Percentiles rank a stretch among this genome's conserved stretches.
phyloP scores from a whole-genome alignment of 2,888 invertebrate species.

The Heliconius hortense region DNA sequence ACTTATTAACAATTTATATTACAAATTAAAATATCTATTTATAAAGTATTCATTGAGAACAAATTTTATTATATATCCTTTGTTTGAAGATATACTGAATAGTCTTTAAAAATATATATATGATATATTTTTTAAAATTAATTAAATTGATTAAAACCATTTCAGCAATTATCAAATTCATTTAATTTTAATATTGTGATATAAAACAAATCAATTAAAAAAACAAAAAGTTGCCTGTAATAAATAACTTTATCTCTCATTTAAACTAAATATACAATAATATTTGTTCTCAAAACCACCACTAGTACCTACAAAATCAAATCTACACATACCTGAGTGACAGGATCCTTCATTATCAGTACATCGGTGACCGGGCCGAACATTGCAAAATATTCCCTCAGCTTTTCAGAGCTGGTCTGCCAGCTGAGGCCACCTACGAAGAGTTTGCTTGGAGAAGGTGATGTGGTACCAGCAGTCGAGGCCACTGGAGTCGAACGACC shows the following conservation, averaged over 20 bases:
- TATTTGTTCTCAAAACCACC: not conserved
- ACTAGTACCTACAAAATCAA: slow-evolving; percentile 10
- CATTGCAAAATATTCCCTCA: slow-evolving; percentile 96
- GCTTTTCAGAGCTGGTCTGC: slow-evolving; percentile 96
- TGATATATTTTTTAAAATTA: not conserved
- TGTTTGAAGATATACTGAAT: not conserved
- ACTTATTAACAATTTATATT: not conserved
- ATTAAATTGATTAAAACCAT: not conserved
- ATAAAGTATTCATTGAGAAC: slow-evolving; percentile 1
- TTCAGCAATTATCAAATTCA: not conserved
- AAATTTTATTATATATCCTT: slow-evolving; percentile 6
- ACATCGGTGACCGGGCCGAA: slow-evolving; percentile 95
- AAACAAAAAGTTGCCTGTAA: not conserved
- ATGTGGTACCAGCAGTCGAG: slow-evolving; percentile 61
- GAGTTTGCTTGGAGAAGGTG: slow-evolving; percentile 89
- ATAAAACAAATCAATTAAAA: too few species aligned
- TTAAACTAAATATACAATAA: not conserved
- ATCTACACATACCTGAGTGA: slow-evolving; percentile 87
- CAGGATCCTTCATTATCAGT: slow-evolving; percentile 96
- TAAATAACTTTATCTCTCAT: not conserved
- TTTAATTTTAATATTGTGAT: too few species aligned
- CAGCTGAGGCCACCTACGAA: slow-evolving; percentile 96
- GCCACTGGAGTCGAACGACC: slow-evolving; percentile 87
- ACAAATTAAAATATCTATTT: slow-evolving; percentile 16
- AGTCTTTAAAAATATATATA: not conserved